Base-by-base conservation (phyloP, 2,113 vertebrate species). In the Cyprinodon brontotheroides region DNA sequence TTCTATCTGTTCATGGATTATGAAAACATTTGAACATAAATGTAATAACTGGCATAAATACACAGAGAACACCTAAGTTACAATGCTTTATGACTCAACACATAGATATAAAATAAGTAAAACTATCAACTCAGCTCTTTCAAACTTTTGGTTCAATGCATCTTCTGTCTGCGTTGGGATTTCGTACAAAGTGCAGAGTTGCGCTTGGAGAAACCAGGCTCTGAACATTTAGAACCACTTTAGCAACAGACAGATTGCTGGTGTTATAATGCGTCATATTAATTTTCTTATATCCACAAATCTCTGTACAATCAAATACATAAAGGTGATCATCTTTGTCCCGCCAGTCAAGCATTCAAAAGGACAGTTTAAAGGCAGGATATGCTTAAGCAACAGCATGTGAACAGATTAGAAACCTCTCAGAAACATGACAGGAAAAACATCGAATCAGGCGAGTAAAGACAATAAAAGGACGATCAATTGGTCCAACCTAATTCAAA, bases 221-320 rank as follows among this genome's bases (percentile, higher is more conserved):
- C 80, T 66, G 72, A 80, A 75, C 73, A 67, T 73, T 68, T 89
- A 61, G 84, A 80, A 75, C 45, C 47, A 86, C 68, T 63, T 80
- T 4, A 88, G 87, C 79, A 72, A 89, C 79, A 79, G 87, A 90
- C 75, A 87, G 86, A 81, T 86, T 90, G 91, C 92, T 92, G 92
- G 91, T 92, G 88, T 87, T n/a, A 74, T 89, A 89, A 91, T 88
- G 87, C 75, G 87, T 87, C 82, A 78, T 87, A 87, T 80, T 79
- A 88, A 91, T 91, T 91, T 53, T 68, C 14, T 47, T 47, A 41
- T 77, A 88, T 77, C 89, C 88, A 89, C 89, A 91, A 84, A 87
- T 90, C 75, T 92, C 84, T 91, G 79, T 92, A 90, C 87, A 91
- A 79, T 89, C 82, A 89, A 81, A 88, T 73, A 86, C 70, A 92